Conservation (phyloP, 2,888 invertebrate species). For the Didymodactylos carnosus region DNA sequence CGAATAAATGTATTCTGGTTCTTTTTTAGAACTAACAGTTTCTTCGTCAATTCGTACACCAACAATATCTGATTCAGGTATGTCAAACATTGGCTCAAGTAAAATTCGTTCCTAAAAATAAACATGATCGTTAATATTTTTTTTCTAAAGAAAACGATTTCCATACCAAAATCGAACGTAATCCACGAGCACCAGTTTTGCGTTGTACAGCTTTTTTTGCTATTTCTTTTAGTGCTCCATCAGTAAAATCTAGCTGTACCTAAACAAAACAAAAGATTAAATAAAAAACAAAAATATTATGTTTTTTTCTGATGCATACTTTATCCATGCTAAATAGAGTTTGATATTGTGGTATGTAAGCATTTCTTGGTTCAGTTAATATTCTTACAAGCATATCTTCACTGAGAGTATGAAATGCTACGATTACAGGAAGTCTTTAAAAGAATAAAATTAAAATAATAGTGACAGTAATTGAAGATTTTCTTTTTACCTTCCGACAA, state of each 20-base stretch:
- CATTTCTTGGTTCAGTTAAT: constrained; percentile 87
- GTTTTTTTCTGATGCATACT: too few species aligned
- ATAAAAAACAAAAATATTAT: not conserved
- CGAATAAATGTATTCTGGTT: constrained; percentile 1
- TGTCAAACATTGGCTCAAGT: constrained; percentile 90
- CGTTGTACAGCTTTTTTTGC: constrained; percentile 75
- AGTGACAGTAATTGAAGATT: not conserved
- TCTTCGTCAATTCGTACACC: constrained; percentile 8
- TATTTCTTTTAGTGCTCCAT: constrained; percentile 69
- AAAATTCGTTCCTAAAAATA: constrained; percentile 57
- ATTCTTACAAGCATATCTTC: constrained; percentile 76
- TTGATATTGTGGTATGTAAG: constrained; percentile 85
- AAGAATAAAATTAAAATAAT: not conserved
- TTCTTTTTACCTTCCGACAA: constrained; percentile 25
- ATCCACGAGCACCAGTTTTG: constrained; percentile 79
- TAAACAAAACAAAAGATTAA: not conserved
- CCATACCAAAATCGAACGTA: constrained; percentile 74
- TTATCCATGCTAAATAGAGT: constrained; percentile 76
- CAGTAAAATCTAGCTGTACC: constrained; percentile 53
- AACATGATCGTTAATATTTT: not conserved
- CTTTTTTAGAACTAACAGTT: not conserved
- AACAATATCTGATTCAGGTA: constrained; percentile 41
- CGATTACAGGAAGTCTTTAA: constrained; percentile 74
- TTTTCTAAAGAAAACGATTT: too few species aligned
- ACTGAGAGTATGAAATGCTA: constrained; percentile 86